Evolutionary conservation across 2,888 invertebrate species (phyloP).

Genomic region (Agonopterix subpropinquella): DNA sequence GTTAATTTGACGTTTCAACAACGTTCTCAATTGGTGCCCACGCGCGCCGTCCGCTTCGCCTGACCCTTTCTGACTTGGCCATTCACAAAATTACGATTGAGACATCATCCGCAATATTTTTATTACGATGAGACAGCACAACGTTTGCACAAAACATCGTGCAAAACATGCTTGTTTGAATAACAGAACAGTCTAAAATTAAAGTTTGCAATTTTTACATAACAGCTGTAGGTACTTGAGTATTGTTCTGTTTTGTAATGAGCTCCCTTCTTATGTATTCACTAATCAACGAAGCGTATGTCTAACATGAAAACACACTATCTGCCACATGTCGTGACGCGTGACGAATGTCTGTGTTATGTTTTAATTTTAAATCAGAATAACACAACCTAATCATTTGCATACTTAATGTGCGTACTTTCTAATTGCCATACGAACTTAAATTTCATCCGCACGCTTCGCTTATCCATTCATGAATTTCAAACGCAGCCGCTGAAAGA

Average conservation of each 20-base stretch:
- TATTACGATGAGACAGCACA: too few species aligned
- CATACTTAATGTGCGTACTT: slow-evolving; percentile 3
- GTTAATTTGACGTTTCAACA: slow-evolving; percentile 60
- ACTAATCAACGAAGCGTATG: background rate
- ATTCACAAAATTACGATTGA: slow-evolving; percentile 62
- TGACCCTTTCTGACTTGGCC: slow-evolving; percentile 49
- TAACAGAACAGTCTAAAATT: too few species aligned
- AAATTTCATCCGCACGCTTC: background rate
- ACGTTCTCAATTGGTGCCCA: slow-evolving; percentile 65
- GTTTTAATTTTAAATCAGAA: background rate
- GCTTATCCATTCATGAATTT: slow-evolving; percentile 6
- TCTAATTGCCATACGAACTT: slow-evolving; percentile 5
- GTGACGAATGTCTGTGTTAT: background rate
- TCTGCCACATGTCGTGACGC: background rate
- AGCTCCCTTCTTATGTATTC: too few species aligned
- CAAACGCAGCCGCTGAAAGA: slow-evolving; percentile 11
- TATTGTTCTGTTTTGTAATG: too few species aligned
- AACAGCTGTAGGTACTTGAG: too few species aligned
- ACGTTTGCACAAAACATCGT: too few species aligned
- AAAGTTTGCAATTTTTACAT: too few species aligned
- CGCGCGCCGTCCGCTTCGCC: slow-evolving; percentile 34
- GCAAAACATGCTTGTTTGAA: too few species aligned
- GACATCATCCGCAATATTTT: slow-evolving; percentile 56
- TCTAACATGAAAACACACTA: background rate
- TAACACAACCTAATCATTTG: background rate